A percentile compares a stretch with the other conserved stretches of the same genome.
phyloP scores from a whole-genome alignment of 2,888 invertebrate genomes.

The Tribolium freemani region DNA sequence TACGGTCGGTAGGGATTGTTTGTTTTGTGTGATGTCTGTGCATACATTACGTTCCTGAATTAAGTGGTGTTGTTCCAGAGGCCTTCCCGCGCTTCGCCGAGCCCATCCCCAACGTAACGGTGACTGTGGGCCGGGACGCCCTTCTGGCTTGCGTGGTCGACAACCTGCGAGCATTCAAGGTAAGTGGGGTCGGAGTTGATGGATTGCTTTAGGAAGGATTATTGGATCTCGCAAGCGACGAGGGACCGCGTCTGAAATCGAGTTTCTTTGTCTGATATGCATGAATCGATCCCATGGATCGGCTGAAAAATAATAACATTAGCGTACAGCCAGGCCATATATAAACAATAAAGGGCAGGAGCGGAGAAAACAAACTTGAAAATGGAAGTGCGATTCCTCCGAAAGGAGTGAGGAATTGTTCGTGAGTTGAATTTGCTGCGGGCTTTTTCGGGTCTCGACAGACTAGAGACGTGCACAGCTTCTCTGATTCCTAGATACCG shows the following conservation, averaged over 20 bases:
- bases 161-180: constrained; percentile 89
- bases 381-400: constrained; percentile 62
- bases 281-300: constrained; percentile 58
- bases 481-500: constrained; percentile 63
- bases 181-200: constrained; percentile 66
- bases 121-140: constrained; percentile 89
- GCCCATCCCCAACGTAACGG: constrained; percentile 91
- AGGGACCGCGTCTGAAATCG: constrained; percentile 61
- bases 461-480: constrained; percentile 63
- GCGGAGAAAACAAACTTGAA: constrained; percentile 61
- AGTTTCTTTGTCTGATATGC: constrained; percentile 61
- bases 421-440: constrained; percentile 63
- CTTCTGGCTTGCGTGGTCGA: constrained; percentile 91
- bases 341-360: constrained; percentile 63
- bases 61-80: constrained; percentile 61
- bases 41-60: constrained; percentile 39
- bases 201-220: constrained; percentile 61
- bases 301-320: constrained; percentile 65
- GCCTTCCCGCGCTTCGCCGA: constrained; percentile 86
- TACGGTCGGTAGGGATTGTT: constrained; percentile 15
- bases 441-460: constrained; percentile 60
- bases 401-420: constrained; percentile 65
- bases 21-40: constrained; percentile 35
- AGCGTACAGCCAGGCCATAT: constrained; percentile 61
- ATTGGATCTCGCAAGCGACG: constrained; percentile 63